Base-by-base conservation (phyloP, 1,140 invertebrate genomes). In the Tribolium madens region DNA sequence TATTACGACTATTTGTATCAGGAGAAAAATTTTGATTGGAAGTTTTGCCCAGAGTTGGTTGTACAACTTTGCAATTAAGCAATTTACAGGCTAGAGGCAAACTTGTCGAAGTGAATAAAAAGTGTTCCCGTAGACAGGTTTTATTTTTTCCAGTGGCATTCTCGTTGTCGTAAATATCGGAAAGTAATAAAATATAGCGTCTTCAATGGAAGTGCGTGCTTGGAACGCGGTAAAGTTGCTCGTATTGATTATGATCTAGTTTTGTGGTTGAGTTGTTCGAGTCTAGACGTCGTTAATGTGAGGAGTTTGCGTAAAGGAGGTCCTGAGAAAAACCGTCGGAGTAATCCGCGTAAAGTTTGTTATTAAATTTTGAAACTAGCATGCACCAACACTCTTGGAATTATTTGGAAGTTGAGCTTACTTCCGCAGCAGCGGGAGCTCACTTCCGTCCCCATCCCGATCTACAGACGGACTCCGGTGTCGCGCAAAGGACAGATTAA, bases 401-500 rank as follows among this genome's bases (percentile, higher is more conserved):
- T 76, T 72, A 64, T 77, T 73, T 77, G 68, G 69, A 77, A 64
- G 69, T 73, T 72, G 69, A 60, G 14, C 31, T 26, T 17, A 72
- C 46, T 72, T 72, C 70, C 70, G 70, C 10, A 50, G 21, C 70
- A 50, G 42, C 70, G 50, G 70, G 46, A 64, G 57, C 57, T 18
- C 57, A 64, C 57, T 64, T 64, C 57, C 31, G 46, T 70, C 48
- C 68, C 50, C 31, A 60, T 76, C 68, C 70, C 50, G 70, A 77
- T 50, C 48, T 69, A 9, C 70, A 76, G 72, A 75, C 76, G 73
- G 78, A 73, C 71, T 18, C 72, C 18, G 48, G 52, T 70, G 73
- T 69, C 75, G 70, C 48, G 76, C 75, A 80, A 80, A 76, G 73
- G 77, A 75, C 74, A 75, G 81, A 82, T 83, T 82, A 83, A 83